Evolutionary conservation across 2,797 vertebrate species (phyloP).

Genomic region (Stomatorhinus walkeri): DNA sequence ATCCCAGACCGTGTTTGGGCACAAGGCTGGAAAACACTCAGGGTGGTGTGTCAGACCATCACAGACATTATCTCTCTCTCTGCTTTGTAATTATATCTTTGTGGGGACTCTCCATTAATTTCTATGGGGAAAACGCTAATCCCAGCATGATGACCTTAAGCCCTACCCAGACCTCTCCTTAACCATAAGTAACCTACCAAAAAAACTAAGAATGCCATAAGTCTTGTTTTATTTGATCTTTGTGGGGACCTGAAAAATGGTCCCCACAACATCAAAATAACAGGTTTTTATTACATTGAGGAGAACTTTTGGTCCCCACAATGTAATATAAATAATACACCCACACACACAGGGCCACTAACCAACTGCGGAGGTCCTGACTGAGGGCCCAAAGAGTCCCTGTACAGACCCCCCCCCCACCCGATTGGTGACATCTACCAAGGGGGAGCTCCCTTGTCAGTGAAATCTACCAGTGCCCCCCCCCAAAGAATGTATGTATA

Average conservation of each 20-base stretch:
- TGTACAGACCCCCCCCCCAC: neutral
- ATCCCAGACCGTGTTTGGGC: neutral
- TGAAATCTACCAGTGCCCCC: neutral
- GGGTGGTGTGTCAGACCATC: neutral
- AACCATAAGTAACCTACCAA: neutral
- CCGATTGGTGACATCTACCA: neutral
- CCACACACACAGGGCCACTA: neutral
- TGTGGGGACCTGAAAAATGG: neutral
- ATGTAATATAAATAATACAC: neutral
- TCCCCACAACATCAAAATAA: neutral
- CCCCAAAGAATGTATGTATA: neutral
- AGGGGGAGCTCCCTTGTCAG: neutral
- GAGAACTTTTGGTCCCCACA: neutral
- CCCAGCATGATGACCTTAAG: neutral
- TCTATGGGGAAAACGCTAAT: too few relatives aligned
- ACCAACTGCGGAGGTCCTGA: neutral
- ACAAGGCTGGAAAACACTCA: neutral
- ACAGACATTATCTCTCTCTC: neutral
- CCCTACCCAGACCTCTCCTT: neutral
- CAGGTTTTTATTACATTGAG: too few relatives aligned
- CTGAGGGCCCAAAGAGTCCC: neutral
- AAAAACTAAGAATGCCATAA: neutral
- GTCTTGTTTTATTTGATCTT: neutral
- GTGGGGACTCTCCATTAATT: too few relatives aligned
- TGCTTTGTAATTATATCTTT: too few relatives aligned